Conservation (phyloP, 2,113 vertebrate species). For the Urocynchramus pylzowi region DNA sequence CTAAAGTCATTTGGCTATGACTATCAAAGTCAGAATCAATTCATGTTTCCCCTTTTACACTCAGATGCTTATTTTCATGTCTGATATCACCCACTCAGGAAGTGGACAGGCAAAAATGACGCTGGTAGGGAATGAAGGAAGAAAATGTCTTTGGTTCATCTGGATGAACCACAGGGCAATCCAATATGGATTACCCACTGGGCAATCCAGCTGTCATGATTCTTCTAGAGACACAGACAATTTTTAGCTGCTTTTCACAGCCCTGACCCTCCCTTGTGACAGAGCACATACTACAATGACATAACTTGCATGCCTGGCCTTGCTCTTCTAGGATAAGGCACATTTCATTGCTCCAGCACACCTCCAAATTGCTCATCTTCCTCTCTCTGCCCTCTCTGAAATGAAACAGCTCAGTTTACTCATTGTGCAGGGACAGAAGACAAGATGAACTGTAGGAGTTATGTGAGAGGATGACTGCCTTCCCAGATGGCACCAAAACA, state of each 20-base stretch:
- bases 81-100: neutral
- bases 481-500: neutral
- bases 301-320: conserved; percentile 10
- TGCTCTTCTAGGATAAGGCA: neutral
- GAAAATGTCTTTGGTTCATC: neutral
- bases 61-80: neutral
- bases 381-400: neutral
- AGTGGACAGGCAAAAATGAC: neutral
- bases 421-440: neutral
- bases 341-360: neutral
- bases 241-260: neutral
- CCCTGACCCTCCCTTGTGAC: neutral
- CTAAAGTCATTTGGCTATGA: neutral
- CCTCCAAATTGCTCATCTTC: neutral
- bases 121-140: neutral
- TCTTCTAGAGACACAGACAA: neutral
- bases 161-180: neutral
- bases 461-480: neutral
- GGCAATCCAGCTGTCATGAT: neutral
- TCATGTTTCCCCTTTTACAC: neutral
- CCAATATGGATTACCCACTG: neutral
- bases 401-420: neutral
- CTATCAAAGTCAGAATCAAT: neutral
- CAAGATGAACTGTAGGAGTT: neutral
- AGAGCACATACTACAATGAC: neutral